Base-by-base conservation (phyloP, 2,113 vertebrate species). In the Amphiprion percula region DNA sequence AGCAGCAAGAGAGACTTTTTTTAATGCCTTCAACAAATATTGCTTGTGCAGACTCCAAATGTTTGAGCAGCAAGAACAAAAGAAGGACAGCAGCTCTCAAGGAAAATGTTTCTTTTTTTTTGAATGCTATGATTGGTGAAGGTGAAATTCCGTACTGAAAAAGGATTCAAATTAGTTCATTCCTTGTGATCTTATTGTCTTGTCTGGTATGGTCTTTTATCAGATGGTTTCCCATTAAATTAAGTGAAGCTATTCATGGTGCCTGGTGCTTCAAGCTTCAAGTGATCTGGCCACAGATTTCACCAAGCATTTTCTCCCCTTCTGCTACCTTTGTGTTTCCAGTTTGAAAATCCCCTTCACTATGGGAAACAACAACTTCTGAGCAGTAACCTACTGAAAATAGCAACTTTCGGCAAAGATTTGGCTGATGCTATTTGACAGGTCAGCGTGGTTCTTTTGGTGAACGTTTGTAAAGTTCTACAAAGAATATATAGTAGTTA, bases 61-160 rank as follows among this genome's bases (percentile, higher is more conserved):
- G 46, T 82, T 86, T 80, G 68, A 84, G 52, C 73, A 64, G 24
- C 23, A 52, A 71, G 55, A 89, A 88, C 58, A 82, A 60, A 83
- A 71, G 83, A 68, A 84, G 69, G 61, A 19, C 64, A 56, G 39
- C 47, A 58, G 54, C 39, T 87, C 33, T 80, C 56, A 15, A 62
- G 33, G 55, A 61, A 82, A 77, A 55, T 33, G 62, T 7, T n/a
- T 79, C 62, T 62, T 73, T 61, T 44, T 21, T 67, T 44, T 21
- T 67, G 44, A 72, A 68, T 44, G 17, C 26, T 79, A 60, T 74
- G 47, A 75, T 56, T 26, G 5, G 17, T 69, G 9, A 74, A 56
- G 30, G 79, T 80, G 56, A 74, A 41, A 56, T 52, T 46, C 39
- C 1, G 5, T 17, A 7, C 23, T n/a, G 10, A 59, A 55, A 55